These are phyloP conservation scores for Myotis daubentonii DNA, from an alignment of 2,797 vertebrate species.

Conservation along the genomic window DNA sequence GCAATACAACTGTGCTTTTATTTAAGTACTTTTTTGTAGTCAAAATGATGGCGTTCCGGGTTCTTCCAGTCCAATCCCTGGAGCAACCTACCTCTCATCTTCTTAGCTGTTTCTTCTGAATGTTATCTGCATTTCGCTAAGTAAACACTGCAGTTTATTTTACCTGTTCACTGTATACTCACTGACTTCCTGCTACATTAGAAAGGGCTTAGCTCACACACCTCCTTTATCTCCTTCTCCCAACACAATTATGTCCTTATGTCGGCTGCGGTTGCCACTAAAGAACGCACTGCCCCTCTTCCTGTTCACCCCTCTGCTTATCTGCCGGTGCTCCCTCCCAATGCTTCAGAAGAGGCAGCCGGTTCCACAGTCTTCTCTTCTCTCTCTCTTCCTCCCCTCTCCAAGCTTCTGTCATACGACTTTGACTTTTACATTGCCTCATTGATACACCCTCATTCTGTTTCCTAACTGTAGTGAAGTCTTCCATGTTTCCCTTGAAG, in stretches of 20 bases:
- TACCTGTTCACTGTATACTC: neutral
- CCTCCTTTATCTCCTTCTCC: neutral
- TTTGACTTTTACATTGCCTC: neutral
- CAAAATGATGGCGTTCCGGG: neutral
- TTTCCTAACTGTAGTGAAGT: neutral
- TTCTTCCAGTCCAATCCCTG: neutral
- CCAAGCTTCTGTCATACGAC: neutral
- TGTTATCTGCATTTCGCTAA: neutral
- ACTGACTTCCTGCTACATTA: neutral
- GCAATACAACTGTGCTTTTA: neutral
- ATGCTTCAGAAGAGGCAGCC: neutral
- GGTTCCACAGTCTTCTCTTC: neutral
- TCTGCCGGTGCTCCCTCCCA: neutral
- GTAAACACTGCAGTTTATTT: neutral
- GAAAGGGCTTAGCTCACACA: neutral
- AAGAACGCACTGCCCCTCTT: neutral
- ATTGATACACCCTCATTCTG: neutral
- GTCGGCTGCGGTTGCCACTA: neutral
- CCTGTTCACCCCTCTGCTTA: neutral
- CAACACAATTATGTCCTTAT: neutral
- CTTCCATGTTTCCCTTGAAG: neutral
- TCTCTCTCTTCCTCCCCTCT: neutral
- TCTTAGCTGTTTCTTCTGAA: neutral
- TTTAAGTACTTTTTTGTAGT: neutral
- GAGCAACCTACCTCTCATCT: neutral